Evolutionary conservation across 2,113 vertebrate genomes (phyloP).

Genomic region (Colossoma macropomum): DNA sequence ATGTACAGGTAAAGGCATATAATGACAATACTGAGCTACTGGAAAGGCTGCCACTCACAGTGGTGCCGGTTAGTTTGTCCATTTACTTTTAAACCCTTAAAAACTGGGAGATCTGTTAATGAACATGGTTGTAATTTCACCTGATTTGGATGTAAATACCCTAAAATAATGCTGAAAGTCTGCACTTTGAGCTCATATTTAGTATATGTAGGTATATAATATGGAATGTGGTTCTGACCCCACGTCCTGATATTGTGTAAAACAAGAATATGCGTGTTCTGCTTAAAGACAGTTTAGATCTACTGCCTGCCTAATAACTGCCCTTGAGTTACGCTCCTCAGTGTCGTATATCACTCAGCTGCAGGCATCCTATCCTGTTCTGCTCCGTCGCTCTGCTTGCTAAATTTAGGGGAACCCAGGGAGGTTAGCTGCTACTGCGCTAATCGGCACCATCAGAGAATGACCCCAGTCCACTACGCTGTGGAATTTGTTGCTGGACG

Average conservation of each 20-base stretch:
- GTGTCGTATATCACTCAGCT: slow-evolving; percentile 30
- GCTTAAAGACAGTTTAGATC: slow-evolving; percentile 56
- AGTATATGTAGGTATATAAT: no score
- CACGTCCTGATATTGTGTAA: background rate
- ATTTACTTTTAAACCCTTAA: no score
- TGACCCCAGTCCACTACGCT: slow-evolving; percentile 21
- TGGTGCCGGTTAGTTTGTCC: no score
- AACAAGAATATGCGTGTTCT: background rate
- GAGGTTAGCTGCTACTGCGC: slow-evolving; percentile 19
- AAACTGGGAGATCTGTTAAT: no score
- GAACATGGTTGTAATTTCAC: no score
- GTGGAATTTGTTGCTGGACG: slow-evolving; percentile 28
- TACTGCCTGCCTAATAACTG: slow-evolving; percentile 69
- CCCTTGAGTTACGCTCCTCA: slow-evolving; percentile 64
- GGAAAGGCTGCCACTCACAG: no score
- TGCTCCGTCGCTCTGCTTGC: slow-evolving; percentile 30
- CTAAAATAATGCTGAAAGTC: no score
- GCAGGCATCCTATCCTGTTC: slow-evolving; percentile 35
- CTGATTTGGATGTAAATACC: no score
- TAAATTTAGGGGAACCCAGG: slow-evolving; percentile 43
- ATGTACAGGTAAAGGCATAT: no score
- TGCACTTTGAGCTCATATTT: no score
- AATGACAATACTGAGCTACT: no score
- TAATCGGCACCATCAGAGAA: slow-evolving; percentile 40
- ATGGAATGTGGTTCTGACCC: no score